Percentiles rank a stretch among this genome's conserved stretches.
Evolutionary conservation across 2,888 invertebrate genomes (phyloP).

Genomic region (Caenorhabditis zanzibari): DNA sequence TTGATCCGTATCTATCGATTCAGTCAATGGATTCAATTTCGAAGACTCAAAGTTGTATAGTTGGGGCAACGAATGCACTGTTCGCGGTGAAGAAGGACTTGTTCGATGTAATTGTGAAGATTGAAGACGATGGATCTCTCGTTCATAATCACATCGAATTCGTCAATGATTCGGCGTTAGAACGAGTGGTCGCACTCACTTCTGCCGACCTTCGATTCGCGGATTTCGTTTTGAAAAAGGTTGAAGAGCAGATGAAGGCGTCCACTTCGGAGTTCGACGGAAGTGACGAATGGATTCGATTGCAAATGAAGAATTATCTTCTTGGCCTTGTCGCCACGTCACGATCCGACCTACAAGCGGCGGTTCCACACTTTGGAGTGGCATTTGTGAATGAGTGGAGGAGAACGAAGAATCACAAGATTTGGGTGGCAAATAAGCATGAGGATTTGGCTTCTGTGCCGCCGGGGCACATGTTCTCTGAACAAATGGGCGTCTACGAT

Average conservation of each 20-base stretch:
- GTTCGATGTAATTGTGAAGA: conserved; percentile 93
- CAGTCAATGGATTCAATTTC: conserved; percentile 94
- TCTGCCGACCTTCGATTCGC: conserved; percentile 97
- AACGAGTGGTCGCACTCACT: conserved; percentile 90
- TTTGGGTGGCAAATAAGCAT: conserved; percentile 87
- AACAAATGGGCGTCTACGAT: conserved; percentile 94
- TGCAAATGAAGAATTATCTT: conserved; percentile 88
- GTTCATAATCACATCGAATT: conserved; percentile 88
- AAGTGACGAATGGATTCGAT: conserved; percentile 96
- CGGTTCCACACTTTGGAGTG: conserved; percentile 88
- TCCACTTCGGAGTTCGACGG: conserved; percentile 89
- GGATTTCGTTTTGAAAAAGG: conserved; percentile 89
- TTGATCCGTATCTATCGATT: conserved; percentile 95
- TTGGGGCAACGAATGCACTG: conserved; percentile 97
- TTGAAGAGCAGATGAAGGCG: conserved; percentile 84
- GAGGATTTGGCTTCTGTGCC: conserved; percentile 67
- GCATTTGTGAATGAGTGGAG: conserved; percentile 92
- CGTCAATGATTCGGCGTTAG: conserved; percentile 86
- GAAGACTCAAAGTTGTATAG: conserved; percentile 56
- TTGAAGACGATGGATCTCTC: conserved; percentile 89
- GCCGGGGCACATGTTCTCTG: conserved; percentile 91
- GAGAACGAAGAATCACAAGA: conserved; percentile 91
- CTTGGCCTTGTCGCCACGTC: conserved; percentile 84
- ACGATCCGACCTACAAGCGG: conserved; percentile 63
- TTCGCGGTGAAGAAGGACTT: conserved; percentile 96